A percentile compares a stretch with the other conserved stretches of the same genome.
Evolutionary conservation across 2,113 vertebrate species (phyloP).

Genomic region (Perccottus glenii): DNA sequence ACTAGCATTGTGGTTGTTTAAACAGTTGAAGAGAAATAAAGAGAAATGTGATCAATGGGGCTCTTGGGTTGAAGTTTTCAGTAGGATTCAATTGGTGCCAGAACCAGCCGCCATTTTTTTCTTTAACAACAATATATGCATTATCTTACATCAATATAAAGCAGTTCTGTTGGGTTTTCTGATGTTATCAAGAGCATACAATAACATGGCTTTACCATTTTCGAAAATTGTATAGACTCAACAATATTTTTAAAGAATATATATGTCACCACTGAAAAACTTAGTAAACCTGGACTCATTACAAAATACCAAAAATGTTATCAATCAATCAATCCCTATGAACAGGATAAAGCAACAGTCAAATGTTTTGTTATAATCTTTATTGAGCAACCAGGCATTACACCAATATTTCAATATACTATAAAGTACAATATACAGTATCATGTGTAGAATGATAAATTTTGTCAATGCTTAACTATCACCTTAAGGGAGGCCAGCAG

Average conservation of each 20-base stretch:
- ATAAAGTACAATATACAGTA: slow-evolving; percentile 61
- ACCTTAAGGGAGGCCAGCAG: slow-evolving; percentile 46
- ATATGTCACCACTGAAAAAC: background rate
- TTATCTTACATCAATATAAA: background rate
- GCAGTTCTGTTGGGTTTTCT: background rate
- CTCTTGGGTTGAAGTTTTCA: background rate
- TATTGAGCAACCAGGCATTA: slow-evolving; percentile 71
- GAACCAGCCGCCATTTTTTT: too few species aligned
- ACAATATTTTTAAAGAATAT: background rate
- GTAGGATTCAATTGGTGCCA: too few species aligned
- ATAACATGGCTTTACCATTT: background rate
- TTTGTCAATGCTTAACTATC: slow-evolving; percentile 43
- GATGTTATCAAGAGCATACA: background rate
- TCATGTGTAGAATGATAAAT: slow-evolving; percentile 56
- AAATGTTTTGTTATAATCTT: slow-evolving; percentile 17
- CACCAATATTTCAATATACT: slow-evolving; percentile 49
- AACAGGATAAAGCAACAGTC: too few species aligned
- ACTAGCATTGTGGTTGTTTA: background rate
- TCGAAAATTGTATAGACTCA: background rate
- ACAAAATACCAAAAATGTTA: too few species aligned
- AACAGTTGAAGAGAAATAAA: too few species aligned
- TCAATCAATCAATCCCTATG: too few species aligned
- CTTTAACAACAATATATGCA: background rate
- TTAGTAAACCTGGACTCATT: too few species aligned
- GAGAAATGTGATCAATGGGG: background rate